These are phyloP conservation scores for Hippopotamus amphibius DNA, from an alignment of 2,113 vertebrate species.

Conservation along the genomic window DNA sequence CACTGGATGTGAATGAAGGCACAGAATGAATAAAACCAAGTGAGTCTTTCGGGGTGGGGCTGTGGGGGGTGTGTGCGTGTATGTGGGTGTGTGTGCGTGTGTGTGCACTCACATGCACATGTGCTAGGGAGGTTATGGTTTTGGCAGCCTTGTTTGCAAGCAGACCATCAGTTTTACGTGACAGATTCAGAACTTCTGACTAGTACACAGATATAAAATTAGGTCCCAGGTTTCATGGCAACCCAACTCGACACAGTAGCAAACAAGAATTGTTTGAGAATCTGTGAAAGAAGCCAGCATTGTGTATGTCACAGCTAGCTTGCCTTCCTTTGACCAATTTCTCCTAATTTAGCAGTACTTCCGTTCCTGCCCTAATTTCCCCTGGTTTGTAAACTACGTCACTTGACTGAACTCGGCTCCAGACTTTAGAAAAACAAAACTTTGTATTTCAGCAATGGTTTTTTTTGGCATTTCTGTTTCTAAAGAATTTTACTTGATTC, in stretches of 20 bases:
- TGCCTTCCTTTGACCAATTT: not conserved
- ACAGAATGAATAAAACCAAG: not conserved
- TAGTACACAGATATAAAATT: slow-evolving; percentile 39
- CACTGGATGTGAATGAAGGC: not conserved
- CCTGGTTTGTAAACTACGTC: slow-evolving; percentile 66
- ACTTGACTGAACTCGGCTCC: slow-evolving; percentile 69
- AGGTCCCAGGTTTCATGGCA: slow-evolving; percentile 54
- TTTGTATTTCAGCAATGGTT: slow-evolving; percentile 58
- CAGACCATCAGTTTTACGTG: slow-evolving; percentile 11
- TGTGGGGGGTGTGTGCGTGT: not conserved
- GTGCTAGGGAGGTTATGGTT: not conserved
- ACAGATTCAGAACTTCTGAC: slow-evolving; percentile 44
- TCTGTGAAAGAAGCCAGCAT: slow-evolving; percentile 29
- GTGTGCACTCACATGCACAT: not conserved
- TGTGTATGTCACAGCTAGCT: slow-evolving; percentile 22
- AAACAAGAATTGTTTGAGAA: slow-evolving; percentile 65
- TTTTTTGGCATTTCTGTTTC: slow-evolving; percentile 67
- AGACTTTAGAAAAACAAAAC: slow-evolving; percentile 79
- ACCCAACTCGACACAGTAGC: slow-evolving; percentile 40
- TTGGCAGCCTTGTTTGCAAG: not conserved
- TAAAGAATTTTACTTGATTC: slow-evolving; percentile 59
- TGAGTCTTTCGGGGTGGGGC: not conserved
- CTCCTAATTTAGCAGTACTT: slow-evolving; percentile 74
- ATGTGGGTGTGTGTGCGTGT: not conserved
- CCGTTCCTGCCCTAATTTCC: slow-evolving; percentile 71